A percentile compares a stretch with the other conserved stretches of the same genome.
These are phyloP conservation scores for Drosophila percnosoma DNA, from an alignment of 2,888 invertebrate genomes.

Conservation along the genomic window DNA sequence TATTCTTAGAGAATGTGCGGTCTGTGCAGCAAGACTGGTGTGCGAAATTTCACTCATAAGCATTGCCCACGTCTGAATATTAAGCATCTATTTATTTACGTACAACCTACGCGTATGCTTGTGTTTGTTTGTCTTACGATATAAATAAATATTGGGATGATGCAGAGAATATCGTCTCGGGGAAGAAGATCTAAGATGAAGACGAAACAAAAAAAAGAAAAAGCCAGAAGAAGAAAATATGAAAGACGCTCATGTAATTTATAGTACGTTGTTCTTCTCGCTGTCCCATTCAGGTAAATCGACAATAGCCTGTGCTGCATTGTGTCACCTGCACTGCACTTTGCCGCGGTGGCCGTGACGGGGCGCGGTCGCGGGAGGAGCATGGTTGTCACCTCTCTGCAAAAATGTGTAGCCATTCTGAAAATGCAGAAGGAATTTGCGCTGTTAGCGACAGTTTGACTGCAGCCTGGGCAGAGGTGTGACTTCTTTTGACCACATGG, in stretches of 20 bases:
- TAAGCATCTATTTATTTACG: slow-evolving; percentile 24
- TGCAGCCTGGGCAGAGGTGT: slow-evolving; percentile 27
- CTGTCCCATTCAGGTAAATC: slow-evolving; percentile 51
- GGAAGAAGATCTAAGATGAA: slow-evolving; percentile 1
- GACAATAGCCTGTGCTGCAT: slow-evolving; percentile 40
- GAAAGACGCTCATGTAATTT: slow-evolving; percentile 25
- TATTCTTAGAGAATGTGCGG: slow-evolving; percentile 3
- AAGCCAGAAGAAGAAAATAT: slow-evolving; percentile 14
- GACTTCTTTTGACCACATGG: slow-evolving; percentile 8
- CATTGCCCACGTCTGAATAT: slow-evolving; percentile 12
- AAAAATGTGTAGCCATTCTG: slow-evolving; percentile 13
- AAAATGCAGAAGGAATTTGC: slow-evolving; percentile 64
- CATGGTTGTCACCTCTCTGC: neutral
- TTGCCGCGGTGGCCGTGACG: neutral
- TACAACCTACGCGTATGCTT: slow-evolving; percentile 8
- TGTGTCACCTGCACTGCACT: slow-evolving; percentile 41
- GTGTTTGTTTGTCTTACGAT: slow-evolving; percentile 7
- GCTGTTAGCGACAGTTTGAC: slow-evolving; percentile 47
- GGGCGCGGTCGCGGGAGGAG: neutral
- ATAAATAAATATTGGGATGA: slow-evolving; percentile 44
- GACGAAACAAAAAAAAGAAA: neutral
- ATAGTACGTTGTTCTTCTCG: slow-evolving; percentile 45
- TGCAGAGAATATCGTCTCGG: slow-evolving; percentile 1
- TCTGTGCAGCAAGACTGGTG: slow-evolving; percentile 14
- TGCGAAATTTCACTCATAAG: slow-evolving; percentile 8